Evolutionary conservation across 1,140 invertebrate species (phyloP).

Genomic region (Amyelois transitella): DNA sequence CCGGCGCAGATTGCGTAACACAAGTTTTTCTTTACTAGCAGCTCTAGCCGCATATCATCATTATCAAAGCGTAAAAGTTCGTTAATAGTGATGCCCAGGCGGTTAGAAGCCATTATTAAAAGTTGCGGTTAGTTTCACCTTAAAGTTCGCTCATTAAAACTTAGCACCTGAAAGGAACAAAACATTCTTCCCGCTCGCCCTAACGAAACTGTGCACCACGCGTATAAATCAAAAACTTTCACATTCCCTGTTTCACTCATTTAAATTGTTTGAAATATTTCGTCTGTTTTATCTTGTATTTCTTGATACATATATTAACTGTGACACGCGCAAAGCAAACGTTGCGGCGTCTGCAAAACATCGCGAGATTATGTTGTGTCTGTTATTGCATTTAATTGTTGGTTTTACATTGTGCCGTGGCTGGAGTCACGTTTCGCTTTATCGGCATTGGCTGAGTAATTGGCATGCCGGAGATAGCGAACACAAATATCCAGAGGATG

Average conservation of each 20-base stretch:
- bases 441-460: background rate
- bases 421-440: background rate
- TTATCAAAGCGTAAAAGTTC: conserved; percentile 30
- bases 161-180: conserved; percentile 46
- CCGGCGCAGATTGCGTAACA: background rate
- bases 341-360: background rate
- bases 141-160: conserved; percentile 62
- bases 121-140: conserved; percentile 50
- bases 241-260: conserved; percentile 1
- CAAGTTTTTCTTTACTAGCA: background rate
- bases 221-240: conserved; percentile 19
- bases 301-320: background rate
- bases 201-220: conserved; percentile 27
- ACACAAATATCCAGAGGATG: background rate
- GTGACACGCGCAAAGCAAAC: background rate
- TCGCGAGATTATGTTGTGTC: background rate
- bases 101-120: conserved; percentile 55
- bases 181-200: conserved; percentile 34
- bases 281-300: background rate
- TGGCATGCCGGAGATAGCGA: background rate
- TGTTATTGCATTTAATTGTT: background rate
- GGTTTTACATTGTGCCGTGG: background rate
- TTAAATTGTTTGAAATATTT: conserved; percentile 3
- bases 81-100: conserved; percentile 23
- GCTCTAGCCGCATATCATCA: conserved; percentile 26